Percentiles rank a stretch among this genome's conserved stretches.
These are phyloP conservation scores for Alsophila aescularia DNA, from an alignment of 2,888 invertebrate genomes.

Conservation along the genomic window DNA sequence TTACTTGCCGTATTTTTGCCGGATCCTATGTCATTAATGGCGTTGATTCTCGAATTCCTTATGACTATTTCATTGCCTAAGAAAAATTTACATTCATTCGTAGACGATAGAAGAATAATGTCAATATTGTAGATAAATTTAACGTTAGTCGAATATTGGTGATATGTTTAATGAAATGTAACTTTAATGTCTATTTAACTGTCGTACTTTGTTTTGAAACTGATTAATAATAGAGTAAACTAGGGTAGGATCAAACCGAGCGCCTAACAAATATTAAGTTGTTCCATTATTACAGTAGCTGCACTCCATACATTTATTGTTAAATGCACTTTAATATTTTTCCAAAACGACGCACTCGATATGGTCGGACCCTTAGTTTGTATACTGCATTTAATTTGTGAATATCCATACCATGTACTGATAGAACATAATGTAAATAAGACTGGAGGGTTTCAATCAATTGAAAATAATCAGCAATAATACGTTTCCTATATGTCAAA, in stretches of 20 bases:
- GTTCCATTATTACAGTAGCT: background rate
- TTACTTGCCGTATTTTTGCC: conserved; percentile 12
- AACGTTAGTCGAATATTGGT: conserved; percentile 11
- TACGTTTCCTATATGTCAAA: conserved; percentile 40
- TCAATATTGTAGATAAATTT: conserved; percentile 15
- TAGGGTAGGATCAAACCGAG: conserved; percentile 48
- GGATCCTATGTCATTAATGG: background rate
- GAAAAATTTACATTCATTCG: conserved; percentile 4
- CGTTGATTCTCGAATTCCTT: background rate
- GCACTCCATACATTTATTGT: background rate
- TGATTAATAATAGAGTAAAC: conserved; percentile 1
- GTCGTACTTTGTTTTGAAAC: background rate
- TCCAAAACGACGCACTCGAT: conserved; percentile 39
- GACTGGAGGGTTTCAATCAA: conserved; percentile 44
- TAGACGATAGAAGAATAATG: background rate
- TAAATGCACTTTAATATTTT: background rate
- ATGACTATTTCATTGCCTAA: background rate
- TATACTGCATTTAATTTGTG: conserved; percentile 35
- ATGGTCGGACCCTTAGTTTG: conserved; percentile 43
- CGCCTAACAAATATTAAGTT: conserved; percentile 15
- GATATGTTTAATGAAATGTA: conserved; percentile 10
- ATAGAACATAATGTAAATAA: conserved; percentile 43
- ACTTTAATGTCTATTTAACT: conserved; percentile 6
- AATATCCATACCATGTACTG: conserved; percentile 37
- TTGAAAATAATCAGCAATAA: conserved; percentile 47